Base-by-base conservation (phyloP, 2,113 vertebrate species). In the Orycteropus afer region DNA sequence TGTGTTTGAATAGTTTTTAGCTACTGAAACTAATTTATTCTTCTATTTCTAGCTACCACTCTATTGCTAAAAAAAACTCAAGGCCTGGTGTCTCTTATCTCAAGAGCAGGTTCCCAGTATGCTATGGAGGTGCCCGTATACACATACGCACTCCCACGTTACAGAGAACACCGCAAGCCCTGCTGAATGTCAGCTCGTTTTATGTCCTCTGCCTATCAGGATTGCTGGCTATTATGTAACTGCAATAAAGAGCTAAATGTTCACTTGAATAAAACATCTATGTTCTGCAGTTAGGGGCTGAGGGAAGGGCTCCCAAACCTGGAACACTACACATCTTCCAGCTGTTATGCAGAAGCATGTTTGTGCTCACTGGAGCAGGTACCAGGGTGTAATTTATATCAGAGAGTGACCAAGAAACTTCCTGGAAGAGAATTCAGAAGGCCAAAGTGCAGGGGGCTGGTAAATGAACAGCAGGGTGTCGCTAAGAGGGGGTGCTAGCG, bases 1-100 rank as follows among this genome's bases (percentile, higher is more conserved):
- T 49, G 55, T 27, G 10, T 53, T 76, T 82, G 45, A 51, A 9
- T n/a, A 34, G 22, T 63, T 65, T 84, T 57, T 29, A 55, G 32
- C 37, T 81, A 82, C 0, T 34, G 63, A 91, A 88, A 91, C n/a
- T 45, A 63, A 65, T 47, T 71, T 27, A 47, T 47, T 45, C 13
- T 96, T 94, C 89, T 69, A 87, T 89, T 53, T 86, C 86, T 5
- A 96, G 84, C 23, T 47, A 89, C 51, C 53, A 42, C 84, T 10
- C 42, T 76, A 57, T 11, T 49, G 88, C 86, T 93, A 81, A 89
- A 90, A 90, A 77, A 76, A 40, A 37, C 27, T 37, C 63, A 65
- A 27, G 20, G 59, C 53, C 86, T 81, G 67, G 25, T 34, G 42
- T 77, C 76, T 42, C 53, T 76, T 74, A 84, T 61, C 86, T 89